These are phyloP conservation scores for Andricus curvator DNA, from an alignment of 2,888 invertebrate genomes.

Conservation along the genomic window DNA sequence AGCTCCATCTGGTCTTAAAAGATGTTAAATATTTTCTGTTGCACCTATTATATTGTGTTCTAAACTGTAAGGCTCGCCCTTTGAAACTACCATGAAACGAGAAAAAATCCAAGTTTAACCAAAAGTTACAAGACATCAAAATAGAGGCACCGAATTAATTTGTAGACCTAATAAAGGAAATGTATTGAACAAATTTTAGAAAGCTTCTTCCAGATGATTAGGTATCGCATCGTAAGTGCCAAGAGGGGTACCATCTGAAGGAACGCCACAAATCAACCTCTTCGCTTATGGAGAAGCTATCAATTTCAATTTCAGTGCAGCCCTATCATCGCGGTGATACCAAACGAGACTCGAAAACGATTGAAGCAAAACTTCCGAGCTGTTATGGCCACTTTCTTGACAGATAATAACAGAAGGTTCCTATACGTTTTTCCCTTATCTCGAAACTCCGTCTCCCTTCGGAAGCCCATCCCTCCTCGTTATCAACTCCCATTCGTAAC, in stretches of 20 bases:
- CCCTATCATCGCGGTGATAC: constrained; percentile 43
- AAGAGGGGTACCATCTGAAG: background rate
- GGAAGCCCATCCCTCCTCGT: constrained; percentile 11
- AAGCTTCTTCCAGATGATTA: background rate
- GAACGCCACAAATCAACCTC: constrained; percentile 5
- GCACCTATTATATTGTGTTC: too few relatives aligned
- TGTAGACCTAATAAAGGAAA: too few relatives aligned
- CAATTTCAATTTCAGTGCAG: constrained; percentile 64
- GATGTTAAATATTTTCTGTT: too few relatives aligned
- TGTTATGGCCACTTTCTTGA: constrained; percentile 40
- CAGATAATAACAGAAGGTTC: constrained; percentile 50
- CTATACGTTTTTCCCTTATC: constrained; percentile 33
- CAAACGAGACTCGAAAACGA: constrained; percentile 45
- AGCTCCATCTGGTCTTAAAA: too few relatives aligned
- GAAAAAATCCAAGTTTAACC: too few relatives aligned
- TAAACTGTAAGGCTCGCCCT: too few relatives aligned
- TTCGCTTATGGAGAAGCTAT: constrained; percentile 53
- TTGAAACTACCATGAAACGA: too few relatives aligned
- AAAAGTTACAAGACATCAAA: too few relatives aligned
- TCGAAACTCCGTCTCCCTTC: background rate
- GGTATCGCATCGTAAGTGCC: constrained; percentile 1
- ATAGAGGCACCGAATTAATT: too few relatives aligned
- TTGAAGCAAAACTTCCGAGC: constrained; percentile 54
- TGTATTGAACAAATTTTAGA: too few relatives aligned
- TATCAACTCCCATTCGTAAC: constrained; percentile 16